A percentile compares a stretch with the other conserved stretches of the same genome.
These are phyloP conservation scores for Protonibea diacanthus DNA, from an alignment of 2,797 vertebrate species.

Conservation along the genomic window DNA sequence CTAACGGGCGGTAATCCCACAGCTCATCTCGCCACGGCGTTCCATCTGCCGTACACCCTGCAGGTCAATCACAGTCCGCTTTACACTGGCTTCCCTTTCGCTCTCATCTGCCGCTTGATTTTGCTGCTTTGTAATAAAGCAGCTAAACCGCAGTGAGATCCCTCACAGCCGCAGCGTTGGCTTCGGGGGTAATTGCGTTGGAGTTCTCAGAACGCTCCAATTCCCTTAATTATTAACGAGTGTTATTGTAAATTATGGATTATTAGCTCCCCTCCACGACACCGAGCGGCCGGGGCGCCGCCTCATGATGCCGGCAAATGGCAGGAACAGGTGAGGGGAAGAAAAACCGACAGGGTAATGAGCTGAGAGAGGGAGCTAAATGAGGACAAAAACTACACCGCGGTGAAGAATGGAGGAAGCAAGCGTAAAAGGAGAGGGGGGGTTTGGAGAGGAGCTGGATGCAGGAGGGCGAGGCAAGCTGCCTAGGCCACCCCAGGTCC, in stretches of 20 bases:
- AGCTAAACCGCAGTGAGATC: conserved; percentile 54
- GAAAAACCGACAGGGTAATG: conserved; percentile 11
- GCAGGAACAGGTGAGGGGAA: conserved; percentile 46
- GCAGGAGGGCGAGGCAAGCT: conserved; percentile 29
- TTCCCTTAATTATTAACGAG: conserved; percentile 82
- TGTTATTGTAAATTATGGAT: conserved; percentile 84
- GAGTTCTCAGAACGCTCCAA: conserved; percentile 76
- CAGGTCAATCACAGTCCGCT: conserved; percentile 56
- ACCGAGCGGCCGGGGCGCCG: conserved; percentile 6
- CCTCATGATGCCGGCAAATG: conserved; percentile 30
- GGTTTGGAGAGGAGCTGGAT: conserved; percentile 5
- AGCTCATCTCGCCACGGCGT: conserved; percentile 23
- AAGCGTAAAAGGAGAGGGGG: background rate
- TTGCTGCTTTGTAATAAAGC: conserved; percentile 65
- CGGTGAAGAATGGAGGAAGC: background rate
- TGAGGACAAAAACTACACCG: conserved; percentile 24
- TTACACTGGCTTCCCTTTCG: conserved; percentile 14
- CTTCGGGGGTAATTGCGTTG: conserved; percentile 77
- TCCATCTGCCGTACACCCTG: conserved; percentile 16
- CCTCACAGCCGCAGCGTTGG: conserved; percentile 49
- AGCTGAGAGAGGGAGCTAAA: conserved; percentile 39
- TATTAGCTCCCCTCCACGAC: conserved; percentile 70
- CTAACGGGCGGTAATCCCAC: conserved; percentile 38
- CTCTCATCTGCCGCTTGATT: conserved; percentile 18
- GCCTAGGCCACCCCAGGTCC: conserved; percentile 12